Evolutionary conservation across 2,113 vertebrate species (phyloP).

Genomic region (Amia ocellicauda): DNA sequence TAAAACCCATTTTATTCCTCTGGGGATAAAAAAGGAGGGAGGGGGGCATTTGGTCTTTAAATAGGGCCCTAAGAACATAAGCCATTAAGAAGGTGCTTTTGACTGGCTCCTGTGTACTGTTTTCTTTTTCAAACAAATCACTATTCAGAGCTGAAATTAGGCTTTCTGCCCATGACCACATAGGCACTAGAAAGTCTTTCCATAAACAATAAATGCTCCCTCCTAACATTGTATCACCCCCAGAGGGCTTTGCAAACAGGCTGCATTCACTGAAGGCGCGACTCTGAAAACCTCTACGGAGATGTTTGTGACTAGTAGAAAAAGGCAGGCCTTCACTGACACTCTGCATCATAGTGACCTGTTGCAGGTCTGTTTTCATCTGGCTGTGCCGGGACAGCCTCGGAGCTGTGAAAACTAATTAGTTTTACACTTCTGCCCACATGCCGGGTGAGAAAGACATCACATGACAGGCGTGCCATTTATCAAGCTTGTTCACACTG

Average conservation of each 20-base stretch:
- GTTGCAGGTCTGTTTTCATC: conserved; percentile 18
- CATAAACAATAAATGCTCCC: conserved; percentile 30
- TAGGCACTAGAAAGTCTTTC: conserved; percentile 31
- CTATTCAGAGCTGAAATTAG: conserved; percentile 36
- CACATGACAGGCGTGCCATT: conserved; percentile 7
- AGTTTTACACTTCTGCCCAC: conserved; percentile 5
- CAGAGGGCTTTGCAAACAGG: not conserved
- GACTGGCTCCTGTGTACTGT: not conserved
- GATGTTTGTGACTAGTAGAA: too few relatives aligned
- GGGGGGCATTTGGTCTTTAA: not conserved
- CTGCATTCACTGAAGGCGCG: too few relatives aligned
- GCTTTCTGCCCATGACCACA: conserved; percentile 34
- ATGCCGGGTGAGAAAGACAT: conserved; percentile 14
- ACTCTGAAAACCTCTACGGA: too few relatives aligned
- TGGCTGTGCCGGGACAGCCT: not conserved
- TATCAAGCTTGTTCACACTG: conserved; percentile 5
- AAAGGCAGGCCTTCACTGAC: not conserved
- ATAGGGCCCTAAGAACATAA: too few relatives aligned
- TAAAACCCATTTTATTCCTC: too few relatives aligned
- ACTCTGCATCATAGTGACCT: conserved; percentile 16
- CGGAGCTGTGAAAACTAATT: conserved; percentile 19
- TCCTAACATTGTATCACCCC: not conserved
- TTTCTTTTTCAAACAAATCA: conserved; percentile 36
- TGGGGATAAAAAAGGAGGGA: not conserved
- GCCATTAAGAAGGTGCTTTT: not conserved